Conservation (phyloP, 2,888 invertebrate genomes). For the Heliconius erato region DNA sequence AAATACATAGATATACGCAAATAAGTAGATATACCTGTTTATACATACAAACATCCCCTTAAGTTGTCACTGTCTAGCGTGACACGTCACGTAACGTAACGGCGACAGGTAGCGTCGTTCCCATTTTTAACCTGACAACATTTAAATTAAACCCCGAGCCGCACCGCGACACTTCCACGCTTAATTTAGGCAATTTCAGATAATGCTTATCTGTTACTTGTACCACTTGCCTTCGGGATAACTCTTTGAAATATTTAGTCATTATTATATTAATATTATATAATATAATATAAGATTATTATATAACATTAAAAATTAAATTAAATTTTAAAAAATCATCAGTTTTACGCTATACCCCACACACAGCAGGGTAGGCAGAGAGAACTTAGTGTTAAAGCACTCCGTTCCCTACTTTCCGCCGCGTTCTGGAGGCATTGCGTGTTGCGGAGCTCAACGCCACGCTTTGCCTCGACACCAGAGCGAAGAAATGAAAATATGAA, state of each 20-base stretch:
- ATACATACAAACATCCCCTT: slow-evolving; percentile 10
- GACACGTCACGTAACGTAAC: slow-evolving; percentile 45
- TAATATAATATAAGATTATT: too few species aligned
- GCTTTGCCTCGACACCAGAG: too few species aligned
- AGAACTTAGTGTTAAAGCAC: too few species aligned
- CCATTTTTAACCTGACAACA: slow-evolving; percentile 80
- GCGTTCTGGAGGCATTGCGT: too few species aligned
- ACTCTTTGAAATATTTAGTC: slow-evolving; percentile 33
- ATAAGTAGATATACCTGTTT: background rate
- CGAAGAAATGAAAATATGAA: too few species aligned
- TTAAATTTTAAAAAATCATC: too few species aligned
- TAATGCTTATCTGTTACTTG: slow-evolving; percentile 73
- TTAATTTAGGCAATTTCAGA: slow-evolving; percentile 79
- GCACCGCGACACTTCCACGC: slow-evolving; percentile 58
- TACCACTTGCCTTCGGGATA: slow-evolving; percentile 54
- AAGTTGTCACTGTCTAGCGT: slow-evolving; percentile 37
- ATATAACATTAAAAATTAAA: too few species aligned
- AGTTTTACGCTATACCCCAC: too few species aligned
- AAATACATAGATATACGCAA: background rate
- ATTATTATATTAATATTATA: background rate
- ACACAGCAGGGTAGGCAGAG: too few species aligned
- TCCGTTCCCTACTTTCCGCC: too few species aligned
- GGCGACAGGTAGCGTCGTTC: slow-evolving; percentile 70
- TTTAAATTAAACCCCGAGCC: slow-evolving; percentile 80
- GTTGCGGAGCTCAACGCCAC: too few species aligned